Evolutionary conservation across 2,797 vertebrate species (phyloP), one percentile per base, ranked within the genome.

Genomic region (Alcedo atthis): DNA sequence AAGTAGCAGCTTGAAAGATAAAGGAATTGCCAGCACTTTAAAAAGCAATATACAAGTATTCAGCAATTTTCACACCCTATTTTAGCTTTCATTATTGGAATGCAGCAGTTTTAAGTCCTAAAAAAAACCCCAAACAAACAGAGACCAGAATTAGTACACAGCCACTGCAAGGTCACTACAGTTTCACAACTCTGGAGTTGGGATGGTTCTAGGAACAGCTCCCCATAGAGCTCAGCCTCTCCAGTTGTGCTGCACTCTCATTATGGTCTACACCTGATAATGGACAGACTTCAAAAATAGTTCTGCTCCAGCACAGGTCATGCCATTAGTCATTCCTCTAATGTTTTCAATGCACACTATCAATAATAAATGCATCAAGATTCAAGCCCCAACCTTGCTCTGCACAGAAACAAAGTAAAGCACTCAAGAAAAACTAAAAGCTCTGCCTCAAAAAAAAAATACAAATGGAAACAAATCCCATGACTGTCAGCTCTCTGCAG

Each of bases 201-300:
- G 46, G 30, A 42, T 67, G 35, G 24, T 63, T 40, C 35, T n/a
- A 45, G 80, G 25, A 42, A 19, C 2, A 78, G 26, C 46, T 42
- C 42, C 40, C 9, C 21, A 22, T 21, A 0, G 1, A 30, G 54
- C 53, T 53, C 4, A 30, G 54, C 20, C 30, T 70, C 30, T 18
- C 30, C 4, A 5, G 12, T 35, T 12, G 37, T 1, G 1, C n/a
- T 1, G 1, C 7, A 0, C 64, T 37, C 32, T 33, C 40, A 37
- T 30, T 8, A 17, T 0, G 5, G 16, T 54, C 48, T 5, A 28
- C 51, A 19, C 43, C 46, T 18, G 22, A 3, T 45, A 61, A 74
- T 9, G 30, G 69, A 35, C 4, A 25, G 8, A 19, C 19, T 33
- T 16, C 5, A n/a, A 13, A 15, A 84, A 11, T 12, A 33, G 20